Percentiles rank a stretch among this genome's conserved stretches.
Conservation (phyloP, 1,140 invertebrate species). For the Pseudomyrmex dendroicus region DNA sequence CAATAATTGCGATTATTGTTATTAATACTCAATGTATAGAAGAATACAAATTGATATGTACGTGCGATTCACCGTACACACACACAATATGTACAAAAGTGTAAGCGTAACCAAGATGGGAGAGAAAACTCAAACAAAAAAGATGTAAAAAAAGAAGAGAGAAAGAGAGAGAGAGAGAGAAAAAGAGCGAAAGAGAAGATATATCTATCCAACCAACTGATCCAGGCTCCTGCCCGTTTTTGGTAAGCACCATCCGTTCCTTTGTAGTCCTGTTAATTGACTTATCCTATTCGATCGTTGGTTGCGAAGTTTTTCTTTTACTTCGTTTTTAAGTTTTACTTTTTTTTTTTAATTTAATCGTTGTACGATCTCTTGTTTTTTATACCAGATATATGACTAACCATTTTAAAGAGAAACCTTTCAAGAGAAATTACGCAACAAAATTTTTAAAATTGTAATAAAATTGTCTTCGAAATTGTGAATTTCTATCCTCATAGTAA, state of each 20-base stretch:
- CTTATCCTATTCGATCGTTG: slow-evolving; percentile 83
- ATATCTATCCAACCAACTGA: slow-evolving; percentile 85
- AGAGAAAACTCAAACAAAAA: slow-evolving; percentile 64
- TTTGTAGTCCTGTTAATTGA: slow-evolving; percentile 85
- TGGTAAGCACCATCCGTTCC: slow-evolving; percentile 85
- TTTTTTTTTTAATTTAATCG: slow-evolving; percentile 41
- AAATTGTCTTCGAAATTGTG: neutral
- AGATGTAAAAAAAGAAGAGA: slow-evolving; percentile 27
- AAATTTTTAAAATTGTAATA: slow-evolving; percentile 4
- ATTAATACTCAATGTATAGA: slow-evolving; percentile 35
- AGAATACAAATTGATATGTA: slow-evolving; percentile 23
- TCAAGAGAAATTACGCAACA: slow-evolving; percentile 18
- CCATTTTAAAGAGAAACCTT: slow-evolving; percentile 45
- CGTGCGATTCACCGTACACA: slow-evolving; percentile 14
- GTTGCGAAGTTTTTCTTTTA: slow-evolving; percentile 56
- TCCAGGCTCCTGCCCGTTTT: slow-evolving; percentile 85
- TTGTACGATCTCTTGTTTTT: slow-evolving; percentile 12
- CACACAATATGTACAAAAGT: neutral
- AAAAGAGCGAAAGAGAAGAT: slow-evolving; percentile 81
- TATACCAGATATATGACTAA: slow-evolving; percentile 59
- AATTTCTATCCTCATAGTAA: neutral
- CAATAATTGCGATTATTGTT: neutral
- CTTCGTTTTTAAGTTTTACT: slow-evolving; percentile 46
- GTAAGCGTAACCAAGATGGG: slow-evolving; percentile 68
- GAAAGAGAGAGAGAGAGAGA: slow-evolving; percentile 75